phyloP scores from a whole-genome alignment of 2,797 vertebrate genomes.

The Thalassophryne amazonica region DNA sequence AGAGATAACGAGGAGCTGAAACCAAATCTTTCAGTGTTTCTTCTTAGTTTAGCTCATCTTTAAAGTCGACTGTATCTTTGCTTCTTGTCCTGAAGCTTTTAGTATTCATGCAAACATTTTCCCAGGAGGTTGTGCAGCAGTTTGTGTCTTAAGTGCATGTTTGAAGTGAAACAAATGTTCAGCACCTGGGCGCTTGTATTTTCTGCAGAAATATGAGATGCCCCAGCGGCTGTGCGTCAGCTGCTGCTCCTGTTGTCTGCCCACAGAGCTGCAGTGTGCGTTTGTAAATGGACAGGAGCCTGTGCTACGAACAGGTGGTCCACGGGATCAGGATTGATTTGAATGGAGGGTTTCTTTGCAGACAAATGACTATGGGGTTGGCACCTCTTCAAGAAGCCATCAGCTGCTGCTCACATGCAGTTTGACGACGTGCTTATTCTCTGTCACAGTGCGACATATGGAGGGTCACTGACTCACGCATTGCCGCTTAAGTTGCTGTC shows the following conservation, averaged over 20 bases:
- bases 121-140: too few species aligned
- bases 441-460: slow-evolving; percentile 27
- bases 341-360: slow-evolving; percentile 76
- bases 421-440: slow-evolving; percentile 44
- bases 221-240: slow-evolving; percentile 67
- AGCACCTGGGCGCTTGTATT: slow-evolving; percentile 49
- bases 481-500: neutral
- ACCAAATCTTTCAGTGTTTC: slow-evolving; percentile 14
- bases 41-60: slow-evolving; percentile 13
- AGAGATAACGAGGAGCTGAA: slow-evolving; percentile 26
- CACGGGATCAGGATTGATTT: slow-evolving; percentile 70
- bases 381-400: slow-evolving; percentile 38
- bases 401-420: slow-evolving; percentile 53
- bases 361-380: slow-evolving; percentile 70
- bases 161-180: slow-evolving; percentile 19
- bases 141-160: too few species aligned
- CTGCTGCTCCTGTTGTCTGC: slow-evolving; percentile 69
- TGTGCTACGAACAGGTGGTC: slow-evolving; percentile 78
- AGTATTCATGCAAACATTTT: too few species aligned
- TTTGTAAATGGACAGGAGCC: slow-evolving; percentile 51
- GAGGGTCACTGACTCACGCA: slow-evolving; percentile 9
- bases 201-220: slow-evolving; percentile 66
- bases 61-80: neutral
- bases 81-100: too few species aligned
- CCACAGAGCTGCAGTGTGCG: slow-evolving; percentile 41